Evolutionary conservation across 1,140 invertebrate genomes (phyloP).

Genomic region (Teleopsis dalmanni): DNA sequence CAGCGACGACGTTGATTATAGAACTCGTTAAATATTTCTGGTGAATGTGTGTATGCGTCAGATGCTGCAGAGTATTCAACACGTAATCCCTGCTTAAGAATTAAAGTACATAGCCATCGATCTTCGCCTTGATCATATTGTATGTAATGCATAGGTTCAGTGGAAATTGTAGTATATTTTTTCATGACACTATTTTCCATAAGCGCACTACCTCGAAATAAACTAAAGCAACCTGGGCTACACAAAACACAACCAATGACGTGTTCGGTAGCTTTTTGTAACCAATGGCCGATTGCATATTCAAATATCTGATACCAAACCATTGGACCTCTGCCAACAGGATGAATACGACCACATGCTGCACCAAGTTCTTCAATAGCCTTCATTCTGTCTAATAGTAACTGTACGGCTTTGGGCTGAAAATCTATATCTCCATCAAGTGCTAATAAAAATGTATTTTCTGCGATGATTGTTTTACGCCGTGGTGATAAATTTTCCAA

Average conservation of each 20-base stretch:
- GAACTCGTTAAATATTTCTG: conserved; percentile 82
- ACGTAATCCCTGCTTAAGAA: conserved; percentile 78
- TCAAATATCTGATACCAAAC: conserved; percentile 93
- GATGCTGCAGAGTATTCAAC: conserved; percentile 88
- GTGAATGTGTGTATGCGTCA: conserved; percentile 85
- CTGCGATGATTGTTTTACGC: conserved; percentile 65
- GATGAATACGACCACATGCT: conserved; percentile 88
- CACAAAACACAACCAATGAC: conserved; percentile 83
- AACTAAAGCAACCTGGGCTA: conserved; percentile 85
- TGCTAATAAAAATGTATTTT: conserved; percentile 83
- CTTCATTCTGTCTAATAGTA: conserved; percentile 85
- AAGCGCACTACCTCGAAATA: conserved; percentile 78
- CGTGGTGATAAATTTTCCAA: conserved; percentile 55
- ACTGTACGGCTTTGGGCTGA: conserved; percentile 73
- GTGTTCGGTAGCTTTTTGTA: conserved; percentile 92
- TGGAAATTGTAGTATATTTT: conserved; percentile 73
- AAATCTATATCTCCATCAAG: conserved; percentile 94
- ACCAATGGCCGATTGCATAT: conserved; percentile 85
- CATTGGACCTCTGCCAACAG: conserved; percentile 79
- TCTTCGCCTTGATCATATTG: conserved; percentile 91
- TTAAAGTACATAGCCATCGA: conserved; percentile 78
- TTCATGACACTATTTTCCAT: conserved; percentile 90
- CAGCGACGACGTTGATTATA: conserved; percentile 81
- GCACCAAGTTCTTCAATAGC: conserved; percentile 81
- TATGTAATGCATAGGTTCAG: conserved; percentile 77